Conservation (phyloP, 2,888 invertebrate genomes). For the Andrena minutula region DNA sequence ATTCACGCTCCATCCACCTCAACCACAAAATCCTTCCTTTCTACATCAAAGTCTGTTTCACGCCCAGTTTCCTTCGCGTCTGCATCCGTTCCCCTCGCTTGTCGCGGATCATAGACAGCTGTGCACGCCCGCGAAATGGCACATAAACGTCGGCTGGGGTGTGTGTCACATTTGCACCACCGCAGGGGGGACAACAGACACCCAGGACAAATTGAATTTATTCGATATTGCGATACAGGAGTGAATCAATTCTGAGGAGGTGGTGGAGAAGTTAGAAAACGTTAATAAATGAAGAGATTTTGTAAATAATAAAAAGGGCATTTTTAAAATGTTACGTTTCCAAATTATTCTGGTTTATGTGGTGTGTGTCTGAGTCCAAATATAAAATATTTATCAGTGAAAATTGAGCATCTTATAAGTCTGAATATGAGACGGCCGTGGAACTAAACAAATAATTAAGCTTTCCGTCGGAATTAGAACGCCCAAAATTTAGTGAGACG, state of each 20-base stretch:
- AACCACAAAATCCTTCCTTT: constrained; percentile 75
- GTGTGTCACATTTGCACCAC: constrained; percentile 27
- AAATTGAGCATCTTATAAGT: too few species aligned
- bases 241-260: neutral
- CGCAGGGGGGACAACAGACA: constrained; percentile 1
- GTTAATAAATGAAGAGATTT: too few species aligned
- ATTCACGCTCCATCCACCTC: constrained; percentile 75
- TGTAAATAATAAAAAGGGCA: too few species aligned
- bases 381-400: too few species aligned
- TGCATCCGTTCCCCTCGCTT: constrained; percentile 51
- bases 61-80: constrained; percentile 73
- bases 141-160: constrained; percentile 11
- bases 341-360: too few species aligned
- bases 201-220: constrained; percentile 31
- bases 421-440: too few species aligned
- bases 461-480: too few species aligned
- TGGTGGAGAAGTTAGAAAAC: too few species aligned
- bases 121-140: constrained; percentile 46
- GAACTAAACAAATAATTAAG: too few species aligned
- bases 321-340: too few species aligned
- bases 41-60: constrained; percentile 76
- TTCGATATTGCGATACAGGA: neutral
- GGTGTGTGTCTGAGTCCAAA: too few species aligned
- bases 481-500: too few species aligned
- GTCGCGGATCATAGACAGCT: constrained; percentile 54